Evolutionary conservation across 92 coral and sea anemone genomes (phyloP).

Genomic region (Umimayanthus kanabou): DNA sequence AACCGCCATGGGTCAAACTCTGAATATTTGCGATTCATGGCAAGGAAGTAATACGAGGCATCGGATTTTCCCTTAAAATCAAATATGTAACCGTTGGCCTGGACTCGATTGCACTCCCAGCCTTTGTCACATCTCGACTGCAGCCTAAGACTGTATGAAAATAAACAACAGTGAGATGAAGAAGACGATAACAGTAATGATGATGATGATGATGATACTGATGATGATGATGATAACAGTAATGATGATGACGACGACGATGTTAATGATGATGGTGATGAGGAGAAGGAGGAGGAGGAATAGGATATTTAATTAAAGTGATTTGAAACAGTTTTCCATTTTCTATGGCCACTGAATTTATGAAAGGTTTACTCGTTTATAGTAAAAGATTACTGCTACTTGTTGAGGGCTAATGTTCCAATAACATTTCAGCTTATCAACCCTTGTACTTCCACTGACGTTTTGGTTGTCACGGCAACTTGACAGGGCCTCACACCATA

Average conservation of each 20-base stretch:
- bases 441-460: too few relatives aligned
- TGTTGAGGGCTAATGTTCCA: too few relatives aligned
- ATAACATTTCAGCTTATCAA: too few relatives aligned
- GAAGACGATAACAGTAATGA: not conserved
- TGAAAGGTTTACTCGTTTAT: too few relatives aligned
- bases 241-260: not conserved
- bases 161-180: not conserved
- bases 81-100: not conserved
- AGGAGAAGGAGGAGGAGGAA: too few relatives aligned
- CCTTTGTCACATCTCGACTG: constrained; percentile 11
- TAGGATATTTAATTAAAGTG: too few relatives aligned
- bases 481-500: too few relatives aligned
- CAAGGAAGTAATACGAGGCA: not conserved
- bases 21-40: not conserved
- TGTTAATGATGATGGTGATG: not conserved
- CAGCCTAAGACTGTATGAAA: not conserved
- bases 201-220: not conserved
- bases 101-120: not conserved
- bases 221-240: not conserved
- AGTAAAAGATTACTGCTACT: too few relatives aligned
- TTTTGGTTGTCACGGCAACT: too few relatives aligned
- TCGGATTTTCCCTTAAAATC: not conserved
- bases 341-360: too few relatives aligned
- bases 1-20: constrained; percentile 12
- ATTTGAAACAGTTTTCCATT: too few relatives aligned